Conservation (phyloP, 2,888 invertebrate genomes). For the Cylloceria caligata region DNA sequence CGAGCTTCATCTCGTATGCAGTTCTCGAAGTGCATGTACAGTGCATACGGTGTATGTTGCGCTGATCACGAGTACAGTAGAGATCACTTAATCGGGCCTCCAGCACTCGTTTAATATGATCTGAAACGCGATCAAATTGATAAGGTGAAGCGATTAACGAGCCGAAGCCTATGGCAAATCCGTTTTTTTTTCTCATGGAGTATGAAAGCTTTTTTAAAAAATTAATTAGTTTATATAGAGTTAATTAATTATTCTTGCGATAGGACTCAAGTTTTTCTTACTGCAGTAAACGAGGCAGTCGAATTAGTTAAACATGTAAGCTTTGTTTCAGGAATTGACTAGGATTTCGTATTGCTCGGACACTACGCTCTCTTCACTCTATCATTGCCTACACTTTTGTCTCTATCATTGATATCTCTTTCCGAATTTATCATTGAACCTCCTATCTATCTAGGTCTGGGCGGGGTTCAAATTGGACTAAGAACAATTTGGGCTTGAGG, state of each 20-base stretch:
- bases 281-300: background rate
- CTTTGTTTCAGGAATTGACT: too few relatives aligned
- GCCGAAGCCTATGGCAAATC: background rate
- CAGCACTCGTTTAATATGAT: constrained; percentile 20
- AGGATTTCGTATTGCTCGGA: too few relatives aligned
- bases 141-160: constrained; percentile 5
- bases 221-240: background rate
- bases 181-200: constrained; percentile 27
- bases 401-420: too few relatives aligned
- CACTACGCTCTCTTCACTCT: too few relatives aligned
- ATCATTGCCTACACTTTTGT: too few relatives aligned
- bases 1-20: constrained; percentile 31
- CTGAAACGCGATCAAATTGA: constrained; percentile 52
- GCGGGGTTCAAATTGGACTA: too few relatives aligned
- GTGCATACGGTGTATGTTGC: background rate
- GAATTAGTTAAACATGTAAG: too few relatives aligned
- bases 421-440: too few relatives aligned
- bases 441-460: too few relatives aligned
- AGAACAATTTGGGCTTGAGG: too few relatives aligned
- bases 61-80: constrained; percentile 9
- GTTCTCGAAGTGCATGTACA: constrained; percentile 6
- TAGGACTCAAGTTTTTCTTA: background rate
- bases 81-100: constrained; percentile 29
- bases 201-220: background rate
- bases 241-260: background rate